Base-by-base conservation (phyloP, 30 jellyfish, hydroid and myxozoan species). In the Rhopilema esculentum region DNA sequence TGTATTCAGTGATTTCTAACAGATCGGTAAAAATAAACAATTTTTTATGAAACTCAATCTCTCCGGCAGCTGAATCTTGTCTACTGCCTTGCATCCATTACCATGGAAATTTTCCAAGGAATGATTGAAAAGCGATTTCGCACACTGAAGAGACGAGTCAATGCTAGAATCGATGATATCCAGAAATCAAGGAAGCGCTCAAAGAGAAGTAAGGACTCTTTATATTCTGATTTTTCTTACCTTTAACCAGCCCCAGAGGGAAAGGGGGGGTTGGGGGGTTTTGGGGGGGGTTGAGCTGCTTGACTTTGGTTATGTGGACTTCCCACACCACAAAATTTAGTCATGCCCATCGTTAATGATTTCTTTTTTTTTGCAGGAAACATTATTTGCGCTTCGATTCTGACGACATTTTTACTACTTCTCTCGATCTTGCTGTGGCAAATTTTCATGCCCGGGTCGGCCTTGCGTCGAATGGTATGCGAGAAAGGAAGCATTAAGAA, bases 381-480 rank as follows among this genome's bases (percentile, higher is more conserved):
- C 32, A 29, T 17, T 31, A 71, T 68, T 12, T 89, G 97, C 53
- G 19, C 27, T 12, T 12, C 70, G 32, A 22, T 67, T 0, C 2
- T 79, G 67, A 28, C 75, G 0, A 26, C 49, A 29, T 53, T 92
- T 67, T 1, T 83, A 28, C 31, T 79, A 19, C 64, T 86, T 88
- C 83, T 82, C 69, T 78, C 93, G 83, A 66, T 88, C 20, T 72
- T 93, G 22, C 52, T 93, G 19, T 88, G 94, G 94, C 98, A 93
- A 73, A 8, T 87, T 0, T 93, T 93, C 69, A 79, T 82, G 88
- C 98, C 98, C 2, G 97, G 97, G 67, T 33, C 97, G 7, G 95
- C 95, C 16, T 88, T 75, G 26, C 94, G 97, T 0, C 53, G 61
- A 16, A 81, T 57, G 69, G 18, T 63, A 15, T 93, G 98, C 69